Percentiles rank a stretch among this genome's conserved stretches.
Evolutionary conservation across 2,797 vertebrate genomes (phyloP).

Genomic region (Myripristis jacobus): DNA sequence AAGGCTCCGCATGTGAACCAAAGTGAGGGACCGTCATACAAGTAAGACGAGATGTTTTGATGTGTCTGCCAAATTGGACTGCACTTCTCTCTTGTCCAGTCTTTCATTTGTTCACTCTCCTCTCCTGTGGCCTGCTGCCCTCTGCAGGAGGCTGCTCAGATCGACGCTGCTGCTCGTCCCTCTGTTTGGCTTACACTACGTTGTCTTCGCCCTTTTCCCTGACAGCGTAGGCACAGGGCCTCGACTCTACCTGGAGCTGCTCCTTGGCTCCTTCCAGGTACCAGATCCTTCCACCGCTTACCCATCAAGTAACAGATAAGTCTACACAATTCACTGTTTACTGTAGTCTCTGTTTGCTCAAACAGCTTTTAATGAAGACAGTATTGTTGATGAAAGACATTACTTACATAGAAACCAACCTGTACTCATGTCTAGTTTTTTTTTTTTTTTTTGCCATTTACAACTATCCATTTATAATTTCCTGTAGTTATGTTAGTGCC

Average conservation of each 20-base stretch:
- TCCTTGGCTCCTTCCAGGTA: constrained; percentile 83
- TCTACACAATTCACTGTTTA: not conserved
- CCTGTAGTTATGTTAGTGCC: too few species aligned
- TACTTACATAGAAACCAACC: too few species aligned
- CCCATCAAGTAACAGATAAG: not conserved
- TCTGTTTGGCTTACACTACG: constrained; percentile 77
- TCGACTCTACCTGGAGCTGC: constrained; percentile 78
- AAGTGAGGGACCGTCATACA: constrained; percentile 69
- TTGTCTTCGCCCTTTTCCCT: constrained; percentile 76
- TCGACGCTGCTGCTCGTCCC: constrained; percentile 80
- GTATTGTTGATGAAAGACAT: too few species aligned
- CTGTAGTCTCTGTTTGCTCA: not conserved
- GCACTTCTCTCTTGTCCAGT: too few species aligned
- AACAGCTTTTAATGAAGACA: not conserved
- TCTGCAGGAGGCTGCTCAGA: constrained; percentile 67
- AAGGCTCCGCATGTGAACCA: constrained; percentile 62
- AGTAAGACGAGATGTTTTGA: constrained; percentile 58
- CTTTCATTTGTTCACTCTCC: not conserved
- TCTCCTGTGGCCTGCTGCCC: constrained; percentile 11
- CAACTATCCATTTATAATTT: too few species aligned
- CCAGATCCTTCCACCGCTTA: not conserved
- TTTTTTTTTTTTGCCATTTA: too few species aligned
- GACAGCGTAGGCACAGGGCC: constrained; percentile 59
- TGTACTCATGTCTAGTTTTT: too few species aligned
- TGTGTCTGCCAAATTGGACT: not conserved